Evolutionary conservation across 2,888 invertebrate genomes (phyloP), one percentile per base, ranked within the genome.

Genomic region (Coelopa pilipes): DNA sequence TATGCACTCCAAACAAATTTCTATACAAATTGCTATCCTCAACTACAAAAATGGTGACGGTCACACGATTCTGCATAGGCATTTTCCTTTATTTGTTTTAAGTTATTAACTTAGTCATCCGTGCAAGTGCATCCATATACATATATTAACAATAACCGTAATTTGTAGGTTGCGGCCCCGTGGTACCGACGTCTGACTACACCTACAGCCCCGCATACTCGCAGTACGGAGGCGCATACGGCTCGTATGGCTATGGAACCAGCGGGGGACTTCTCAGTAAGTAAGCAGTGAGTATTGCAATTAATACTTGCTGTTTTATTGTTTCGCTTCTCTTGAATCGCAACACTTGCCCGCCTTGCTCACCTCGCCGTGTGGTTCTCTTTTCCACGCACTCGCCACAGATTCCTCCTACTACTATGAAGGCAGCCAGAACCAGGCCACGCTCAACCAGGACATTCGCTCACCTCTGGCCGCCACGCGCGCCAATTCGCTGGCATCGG

Each of bases 141-240:
- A n/a, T n/a, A n/a, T 34, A 34, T 7, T 34, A 34, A 2, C 4
- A 34, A 34, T 34, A 34, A 34, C 34, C 34, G 7, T 34, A 53
- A 5, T 15, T 53, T 53, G 4, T 85, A 92, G 92, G 91, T 80
- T 91, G 92, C 76, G 90, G 91, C 73, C 89, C 90, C 46, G 91
- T 91, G 72, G 90, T 91, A 72, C 90, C 91, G 65, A 90, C 89
- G 55, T 87, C 91, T 72, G 93, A 93, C 83, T 93, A 93, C 85
- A 90, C 92, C 50, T 93, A 93, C 84, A 92, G 91, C 84, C 91
- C 93, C 74, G 91, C 92, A 78, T 95, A 95, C 89, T 82, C 86
- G 66, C 88, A 88, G 80, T 88, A 88, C 76, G 84, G 87, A 17
- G 84, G 87, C 65, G 84, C 87, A 9, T 90, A 90, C 77, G 90